phyloP scores from a whole-genome alignment of 2,113 vertebrate genomes.

The Entosphenus tridentatus region DNA sequence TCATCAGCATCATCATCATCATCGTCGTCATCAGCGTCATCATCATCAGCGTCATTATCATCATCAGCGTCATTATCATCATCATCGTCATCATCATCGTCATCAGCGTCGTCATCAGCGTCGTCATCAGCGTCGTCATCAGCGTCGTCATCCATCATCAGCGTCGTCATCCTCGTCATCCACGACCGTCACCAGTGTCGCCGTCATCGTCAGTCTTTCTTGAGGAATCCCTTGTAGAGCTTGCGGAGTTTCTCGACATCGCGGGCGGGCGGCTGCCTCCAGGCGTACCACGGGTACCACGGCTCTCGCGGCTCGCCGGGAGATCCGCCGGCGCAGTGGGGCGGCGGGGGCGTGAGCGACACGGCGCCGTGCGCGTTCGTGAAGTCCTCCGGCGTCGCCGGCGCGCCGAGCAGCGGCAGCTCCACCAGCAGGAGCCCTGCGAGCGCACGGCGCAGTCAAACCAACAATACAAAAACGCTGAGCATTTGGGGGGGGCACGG shows the following conservation, averaged over 20 bases:
- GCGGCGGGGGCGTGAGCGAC: constrained; percentile 25
- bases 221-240: constrained; percentile 35
- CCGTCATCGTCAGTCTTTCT: constrained; percentile 13
- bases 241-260: constrained; percentile 33
- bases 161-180: no score
- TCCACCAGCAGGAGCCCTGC: constrained; percentile 32
- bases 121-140: no score
- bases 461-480: neutral
- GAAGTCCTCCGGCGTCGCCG: constrained; percentile 30
- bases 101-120: no score
- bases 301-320: constrained; percentile 23
- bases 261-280: constrained; percentile 24
- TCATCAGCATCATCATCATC: no score
- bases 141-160: no score
- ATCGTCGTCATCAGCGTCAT: no score
- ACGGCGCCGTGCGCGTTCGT: constrained; percentile 43
- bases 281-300: constrained; percentile 61
- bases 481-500: no score
- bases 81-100: no score
- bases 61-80: no score
- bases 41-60: no score
- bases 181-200: no score
- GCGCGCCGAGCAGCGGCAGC: constrained; percentile 26
- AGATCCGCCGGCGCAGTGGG: neutral
- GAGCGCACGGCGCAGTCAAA: neutral